phyloP scores from a whole-genome alignment of 2,888 invertebrate genomes.

The Vandiemenella viatica region DNA sequence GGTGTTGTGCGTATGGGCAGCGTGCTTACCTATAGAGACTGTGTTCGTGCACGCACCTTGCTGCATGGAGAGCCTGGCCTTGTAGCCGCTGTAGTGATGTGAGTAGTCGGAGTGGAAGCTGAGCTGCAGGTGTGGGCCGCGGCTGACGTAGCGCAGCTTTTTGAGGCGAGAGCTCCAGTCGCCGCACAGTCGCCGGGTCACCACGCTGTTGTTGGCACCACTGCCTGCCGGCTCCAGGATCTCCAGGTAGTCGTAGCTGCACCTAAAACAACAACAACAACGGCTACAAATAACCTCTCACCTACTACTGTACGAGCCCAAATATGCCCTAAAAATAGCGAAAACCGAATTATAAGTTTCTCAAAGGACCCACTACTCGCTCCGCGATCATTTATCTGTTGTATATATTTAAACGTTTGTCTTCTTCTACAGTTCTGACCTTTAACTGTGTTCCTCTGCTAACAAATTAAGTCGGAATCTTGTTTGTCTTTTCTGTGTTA shows the following conservation, averaged over 20 bases:
- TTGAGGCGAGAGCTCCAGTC: constrained; percentile 69
- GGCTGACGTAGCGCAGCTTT: constrained; percentile 49
- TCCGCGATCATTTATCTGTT: too few relatives aligned
- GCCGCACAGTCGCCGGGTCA: constrained; percentile 37
- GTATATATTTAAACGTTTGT: too few relatives aligned
- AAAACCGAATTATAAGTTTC: too few relatives aligned
- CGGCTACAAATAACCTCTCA: not conserved
- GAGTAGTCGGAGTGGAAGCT: constrained; percentile 64
- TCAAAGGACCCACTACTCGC: too few relatives aligned
- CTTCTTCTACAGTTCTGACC: too few relatives aligned
- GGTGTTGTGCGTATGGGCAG: too few relatives aligned
- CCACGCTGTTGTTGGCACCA: constrained; percentile 2
- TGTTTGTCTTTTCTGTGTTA: too few relatives aligned
- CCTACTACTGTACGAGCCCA: too few relatives aligned
- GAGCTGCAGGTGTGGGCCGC: constrained; percentile 43
- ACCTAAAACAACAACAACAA: constrained; percentile 35
- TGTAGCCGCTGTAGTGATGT: constrained; percentile 57
- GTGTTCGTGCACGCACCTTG: constrained; percentile 41
- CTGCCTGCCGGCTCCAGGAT: constrained; percentile 6
- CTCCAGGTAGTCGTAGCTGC: constrained; percentile 53
- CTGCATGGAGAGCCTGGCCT: constrained; percentile 54
- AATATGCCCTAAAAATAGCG: too few relatives aligned
- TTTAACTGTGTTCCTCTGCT: too few relatives aligned
- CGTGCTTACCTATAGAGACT: too few relatives aligned
- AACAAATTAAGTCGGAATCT: too few relatives aligned